Conservation (phyloP, 2,797 vertebrate genomes). For the Malurus leucopterus region DNA sequence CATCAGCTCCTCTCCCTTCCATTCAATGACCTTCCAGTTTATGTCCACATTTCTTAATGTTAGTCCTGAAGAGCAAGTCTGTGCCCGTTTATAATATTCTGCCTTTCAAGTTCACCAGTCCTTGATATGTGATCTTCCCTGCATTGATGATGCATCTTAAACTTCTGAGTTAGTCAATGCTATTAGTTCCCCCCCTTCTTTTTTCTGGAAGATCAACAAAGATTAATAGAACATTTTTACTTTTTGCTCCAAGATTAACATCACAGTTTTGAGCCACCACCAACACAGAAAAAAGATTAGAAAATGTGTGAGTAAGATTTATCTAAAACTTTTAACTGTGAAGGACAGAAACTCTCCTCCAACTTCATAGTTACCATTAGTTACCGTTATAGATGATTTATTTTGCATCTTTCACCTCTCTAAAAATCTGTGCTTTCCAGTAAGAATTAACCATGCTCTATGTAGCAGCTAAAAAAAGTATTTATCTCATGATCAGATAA, state of each 20-base stretch:
- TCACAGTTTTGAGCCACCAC: background rate
- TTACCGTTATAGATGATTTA: background rate
- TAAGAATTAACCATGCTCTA: background rate
- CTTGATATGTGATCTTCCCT: background rate
- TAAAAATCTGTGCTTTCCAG: background rate
- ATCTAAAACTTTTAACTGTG: background rate
- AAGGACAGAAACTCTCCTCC: background rate
- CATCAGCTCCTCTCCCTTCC: background rate
- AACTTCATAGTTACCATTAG: background rate
- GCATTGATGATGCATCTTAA: background rate
- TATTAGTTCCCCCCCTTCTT: background rate
- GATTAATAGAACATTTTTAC: background rate
- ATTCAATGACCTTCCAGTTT: background rate
- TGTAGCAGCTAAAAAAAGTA: background rate
- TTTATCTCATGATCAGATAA: background rate
- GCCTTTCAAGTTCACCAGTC: background rate
- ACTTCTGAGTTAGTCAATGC: background rate
- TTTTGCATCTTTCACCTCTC: background rate
- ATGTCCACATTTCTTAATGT: background rate
- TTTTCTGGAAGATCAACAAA: background rate
- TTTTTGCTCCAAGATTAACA: background rate
- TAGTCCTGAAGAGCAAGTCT: background rate
- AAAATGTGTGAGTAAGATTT: background rate
- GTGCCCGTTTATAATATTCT: fast-evolving
- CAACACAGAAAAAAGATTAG: background rate